phyloP scores from a whole-genome alignment of 2,888 invertebrate genomes.

The Temnothorax unifasciatus region DNA sequence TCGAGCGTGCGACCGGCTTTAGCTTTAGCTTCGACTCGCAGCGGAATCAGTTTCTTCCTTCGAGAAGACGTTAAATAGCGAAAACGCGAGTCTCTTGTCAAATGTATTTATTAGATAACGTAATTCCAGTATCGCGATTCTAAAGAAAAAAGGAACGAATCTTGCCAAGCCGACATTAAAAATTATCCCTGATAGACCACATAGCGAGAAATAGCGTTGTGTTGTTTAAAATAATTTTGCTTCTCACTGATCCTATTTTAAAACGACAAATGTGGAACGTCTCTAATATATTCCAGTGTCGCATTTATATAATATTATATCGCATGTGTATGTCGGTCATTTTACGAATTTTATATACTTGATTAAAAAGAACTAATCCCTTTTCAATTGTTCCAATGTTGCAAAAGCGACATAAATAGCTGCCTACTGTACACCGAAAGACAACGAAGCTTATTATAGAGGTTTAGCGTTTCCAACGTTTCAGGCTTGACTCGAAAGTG shows the following conservation, averaged over 20 bases:
- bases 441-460: conserved; percentile 30
- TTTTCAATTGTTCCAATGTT: conserved; percentile 9
- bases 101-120: conserved; percentile 34
- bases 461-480: conserved; percentile 35
- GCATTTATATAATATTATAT: neutral
- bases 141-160: neutral
- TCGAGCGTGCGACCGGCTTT: conserved; percentile 6
- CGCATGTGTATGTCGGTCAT: neutral
- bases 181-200: neutral
- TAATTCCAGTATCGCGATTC: neutral
- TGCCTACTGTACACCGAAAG: neutral
- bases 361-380: conserved; percentile 11
- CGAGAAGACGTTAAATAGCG: conserved; percentile 36
- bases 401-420: conserved; percentile 13
- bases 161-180: neutral
- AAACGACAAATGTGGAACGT: neutral
- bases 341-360: neutral
- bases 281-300: neutral
- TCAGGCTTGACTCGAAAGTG: conserved; percentile 31
- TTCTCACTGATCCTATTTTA: neutral
- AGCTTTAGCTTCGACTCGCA: conserved; percentile 44
- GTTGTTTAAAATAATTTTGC: conserved; percentile 4
- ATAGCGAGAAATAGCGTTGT: neutral
- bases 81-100: conserved; percentile 2
- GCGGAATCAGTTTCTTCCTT: conserved; percentile 24